Conservation (phyloP, 2,797 vertebrate genomes). For the Hyperoplus immaculatus region DNA sequence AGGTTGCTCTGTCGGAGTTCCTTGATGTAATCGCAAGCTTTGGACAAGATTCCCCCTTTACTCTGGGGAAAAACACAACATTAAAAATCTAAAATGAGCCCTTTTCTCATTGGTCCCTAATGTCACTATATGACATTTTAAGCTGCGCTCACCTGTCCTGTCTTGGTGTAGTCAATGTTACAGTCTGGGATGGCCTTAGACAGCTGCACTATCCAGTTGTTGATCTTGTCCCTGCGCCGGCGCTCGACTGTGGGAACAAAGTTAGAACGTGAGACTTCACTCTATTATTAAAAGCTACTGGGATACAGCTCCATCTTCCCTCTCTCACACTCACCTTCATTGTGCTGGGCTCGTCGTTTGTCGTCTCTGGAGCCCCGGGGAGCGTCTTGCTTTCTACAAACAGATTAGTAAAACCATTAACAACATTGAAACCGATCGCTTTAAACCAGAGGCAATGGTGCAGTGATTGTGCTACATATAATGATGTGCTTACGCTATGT, state of each 20-base stretch:
- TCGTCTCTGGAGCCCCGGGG: constrained; percentile 77
- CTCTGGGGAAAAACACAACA: constrained; percentile 80
- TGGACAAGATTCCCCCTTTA: constrained; percentile 96
- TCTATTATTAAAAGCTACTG: not conserved
- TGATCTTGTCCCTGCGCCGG: constrained; percentile 94
- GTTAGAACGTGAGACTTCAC: not conserved
- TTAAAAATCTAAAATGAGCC: not conserved
- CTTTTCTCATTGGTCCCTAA: not conserved
- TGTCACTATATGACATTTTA: not conserved
- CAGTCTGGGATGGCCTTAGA: constrained; percentile 96
- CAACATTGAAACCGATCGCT: not conserved
- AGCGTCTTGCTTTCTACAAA: constrained; percentile 75
- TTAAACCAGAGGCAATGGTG: not conserved
- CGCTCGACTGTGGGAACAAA: constrained; percentile 88
- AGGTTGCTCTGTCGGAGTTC: constrained; percentile 93
- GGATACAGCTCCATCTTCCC: no score
- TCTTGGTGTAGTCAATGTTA: constrained; percentile 93
- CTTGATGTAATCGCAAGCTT: constrained; percentile 97
- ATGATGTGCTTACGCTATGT: constrained; percentile 87
- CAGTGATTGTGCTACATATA: not conserved
- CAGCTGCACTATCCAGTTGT: constrained; percentile 97
- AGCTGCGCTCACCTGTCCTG: constrained; percentile 88
- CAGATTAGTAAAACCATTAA: not conserved
- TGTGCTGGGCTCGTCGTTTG: constrained; percentile 80
- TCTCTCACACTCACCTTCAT: constrained; percentile 65